Evolutionary conservation across 2,888 invertebrate genomes (phyloP).

Genomic region (Hirudinaria manillensis): DNA sequence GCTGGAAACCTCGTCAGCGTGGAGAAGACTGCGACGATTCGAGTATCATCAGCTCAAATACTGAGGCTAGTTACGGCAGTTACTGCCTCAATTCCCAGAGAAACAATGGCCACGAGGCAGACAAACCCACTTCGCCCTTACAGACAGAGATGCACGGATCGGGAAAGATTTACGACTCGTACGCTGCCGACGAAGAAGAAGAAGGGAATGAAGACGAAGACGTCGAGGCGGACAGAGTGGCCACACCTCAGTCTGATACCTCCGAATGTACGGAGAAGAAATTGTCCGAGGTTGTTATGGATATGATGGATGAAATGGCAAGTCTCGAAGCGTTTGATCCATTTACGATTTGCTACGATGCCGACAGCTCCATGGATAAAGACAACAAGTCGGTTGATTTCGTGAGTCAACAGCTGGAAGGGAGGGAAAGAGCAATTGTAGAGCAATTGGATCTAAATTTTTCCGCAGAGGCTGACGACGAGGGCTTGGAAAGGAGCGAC

Average conservation of each 20-base stretch:
- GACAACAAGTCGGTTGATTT: conserved; percentile 8
- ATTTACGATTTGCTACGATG: not conserved
- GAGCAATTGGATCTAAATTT: conserved; percentile 19
- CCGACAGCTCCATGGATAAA: not conserved
- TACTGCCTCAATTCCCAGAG: not conserved
- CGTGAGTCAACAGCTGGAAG: conserved; percentile 16
- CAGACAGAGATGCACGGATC: not conserved
- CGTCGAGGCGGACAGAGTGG: conserved; percentile 16
- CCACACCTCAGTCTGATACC: not conserved
- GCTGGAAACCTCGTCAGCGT: not conserved
- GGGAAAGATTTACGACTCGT: not conserved
- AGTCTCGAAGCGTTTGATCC: not conserved
- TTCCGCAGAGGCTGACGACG: not conserved
- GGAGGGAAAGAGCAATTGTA: not conserved
- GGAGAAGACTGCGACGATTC: conserved; percentile 10
- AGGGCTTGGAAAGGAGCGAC: conserved; percentile 18
- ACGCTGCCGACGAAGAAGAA: conserved; percentile 24
- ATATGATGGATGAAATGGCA: conserved; percentile 29
- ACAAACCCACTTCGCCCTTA: not conserved
- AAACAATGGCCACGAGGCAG: not conserved
- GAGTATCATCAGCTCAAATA: conserved; percentile 1
- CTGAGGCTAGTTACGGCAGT: conserved; percentile 4
- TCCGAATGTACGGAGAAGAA: conserved; percentile 25
- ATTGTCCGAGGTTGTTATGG: conserved; percentile 28
- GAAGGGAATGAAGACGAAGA: conserved; percentile 29